Evolutionary conservation across 1,140 invertebrate species (phyloP).

Genomic region (Charaxes varanes): DNA sequence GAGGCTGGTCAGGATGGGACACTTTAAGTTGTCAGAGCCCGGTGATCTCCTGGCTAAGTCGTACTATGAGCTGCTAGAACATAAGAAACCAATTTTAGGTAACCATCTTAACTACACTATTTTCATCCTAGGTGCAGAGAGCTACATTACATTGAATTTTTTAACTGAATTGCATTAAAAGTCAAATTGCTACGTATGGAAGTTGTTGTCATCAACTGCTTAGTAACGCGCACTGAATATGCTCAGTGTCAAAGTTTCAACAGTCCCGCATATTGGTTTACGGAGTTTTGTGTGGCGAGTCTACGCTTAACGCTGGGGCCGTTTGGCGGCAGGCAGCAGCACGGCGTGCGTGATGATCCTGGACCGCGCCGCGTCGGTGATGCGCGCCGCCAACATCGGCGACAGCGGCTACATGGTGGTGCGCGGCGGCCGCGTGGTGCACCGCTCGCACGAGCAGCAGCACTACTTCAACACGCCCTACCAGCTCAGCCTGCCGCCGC

Average conservation of each 20-base stretch:
- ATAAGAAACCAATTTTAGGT: constrained; percentile 93
- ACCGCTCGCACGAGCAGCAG: constrained; percentile 95
- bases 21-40: constrained; percentile 89
- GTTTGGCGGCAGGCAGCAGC: constrained; percentile 94
- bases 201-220: too few relatives aligned
- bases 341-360: constrained; percentile 97
- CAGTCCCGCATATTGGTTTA: too few relatives aligned
- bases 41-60: constrained; percentile 90
- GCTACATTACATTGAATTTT: too few relatives aligned
- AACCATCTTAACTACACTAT: constrained; percentile 4
- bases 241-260: too few relatives aligned
- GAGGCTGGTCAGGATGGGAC: constrained; percentile 90
- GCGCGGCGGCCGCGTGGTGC: constrained; percentile 88
- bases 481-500: constrained; percentile 94
- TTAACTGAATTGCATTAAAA: too few relatives aligned
- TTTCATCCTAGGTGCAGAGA: too few relatives aligned
- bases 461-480: constrained; percentile 99
- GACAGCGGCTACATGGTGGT: constrained; percentile 98
- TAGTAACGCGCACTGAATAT: too few relatives aligned
- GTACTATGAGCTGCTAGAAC: constrained; percentile 93
- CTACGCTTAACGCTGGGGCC: too few relatives aligned
- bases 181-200: too few relatives aligned
- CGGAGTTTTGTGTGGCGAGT: too few relatives aligned
- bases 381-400: constrained; percentile 98
- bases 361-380: constrained; percentile 89